These are phyloP conservation scores for Trachelus tabidus DNA, from an alignment of 2,888 invertebrate genomes.

Conservation along the genomic window DNA sequence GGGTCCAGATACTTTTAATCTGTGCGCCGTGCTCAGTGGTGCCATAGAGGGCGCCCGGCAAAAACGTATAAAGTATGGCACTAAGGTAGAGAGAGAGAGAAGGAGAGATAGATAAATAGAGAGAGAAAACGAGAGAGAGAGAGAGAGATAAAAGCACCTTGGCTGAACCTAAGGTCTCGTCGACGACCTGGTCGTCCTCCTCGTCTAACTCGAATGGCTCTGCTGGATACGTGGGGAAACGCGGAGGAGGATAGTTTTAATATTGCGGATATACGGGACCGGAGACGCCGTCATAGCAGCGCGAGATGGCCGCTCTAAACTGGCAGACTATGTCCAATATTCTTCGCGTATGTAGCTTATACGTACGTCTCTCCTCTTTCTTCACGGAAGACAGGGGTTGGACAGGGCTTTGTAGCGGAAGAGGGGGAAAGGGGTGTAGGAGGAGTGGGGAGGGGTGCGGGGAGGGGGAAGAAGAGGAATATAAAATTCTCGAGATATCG, in stretches of 20 bases:
- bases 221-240: not conserved
- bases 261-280: constrained; percentile 22
- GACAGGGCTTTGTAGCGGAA: too few relatives aligned
- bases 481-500: too few relatives aligned
- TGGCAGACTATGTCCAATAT: constrained; percentile 18
- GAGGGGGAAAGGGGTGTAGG: too few relatives aligned
- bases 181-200: not conserved
- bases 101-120: not conserved
- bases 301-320: constrained; percentile 25
- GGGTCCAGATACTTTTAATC: constrained; percentile 15
- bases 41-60: not conserved
- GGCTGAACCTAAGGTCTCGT: not conserved
- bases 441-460: too few relatives aligned
- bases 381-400: too few relatives aligned
- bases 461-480: too few relatives aligned
- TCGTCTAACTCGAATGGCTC: not conserved
- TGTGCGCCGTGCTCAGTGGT: not conserved
- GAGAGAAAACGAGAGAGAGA: not conserved
- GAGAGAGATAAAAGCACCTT: not conserved
- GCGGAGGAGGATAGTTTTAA: constrained; percentile 20
- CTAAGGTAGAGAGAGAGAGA: not conserved
- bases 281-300: constrained; percentile 18
- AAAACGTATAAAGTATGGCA: not conserved
- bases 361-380: not conserved
- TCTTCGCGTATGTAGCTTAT: constrained; percentile 6